Evolutionary conservation across 2,113 vertebrate genomes (phyloP).

Genomic region (Percopsis transmontana): DNA sequence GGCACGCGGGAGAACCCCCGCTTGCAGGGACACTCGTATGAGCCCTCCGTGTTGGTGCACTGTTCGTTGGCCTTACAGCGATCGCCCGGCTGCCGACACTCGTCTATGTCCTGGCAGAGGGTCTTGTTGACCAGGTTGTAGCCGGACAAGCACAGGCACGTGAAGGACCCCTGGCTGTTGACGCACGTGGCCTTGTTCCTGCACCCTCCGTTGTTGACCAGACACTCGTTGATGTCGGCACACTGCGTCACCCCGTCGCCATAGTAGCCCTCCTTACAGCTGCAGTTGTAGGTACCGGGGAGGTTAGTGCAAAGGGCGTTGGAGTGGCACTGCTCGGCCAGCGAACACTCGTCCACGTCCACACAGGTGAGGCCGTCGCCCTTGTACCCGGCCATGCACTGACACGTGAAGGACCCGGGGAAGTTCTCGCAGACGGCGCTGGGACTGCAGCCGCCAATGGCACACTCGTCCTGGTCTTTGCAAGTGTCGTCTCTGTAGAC

Average conservation of each 20-base stretch:
- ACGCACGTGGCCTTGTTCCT: conserved; percentile 70
- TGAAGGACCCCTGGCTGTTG: conserved; percentile 78
- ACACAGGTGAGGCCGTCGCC: conserved; percentile 76
- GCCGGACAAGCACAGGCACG: conserved; percentile 71
- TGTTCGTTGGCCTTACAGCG: conserved; percentile 73
- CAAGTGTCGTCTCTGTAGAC: conserved; percentile 67
- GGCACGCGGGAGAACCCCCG: conserved; percentile 69
- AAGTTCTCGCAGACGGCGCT: conserved; percentile 73
- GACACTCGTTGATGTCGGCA: conserved; percentile 79
- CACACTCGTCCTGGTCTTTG: conserved; percentile 77
- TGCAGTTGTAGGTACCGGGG: conserved; percentile 77
- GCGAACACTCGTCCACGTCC: conserved; percentile 77
- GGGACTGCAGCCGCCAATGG: conserved; percentile 62
- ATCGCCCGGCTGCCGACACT: conserved; percentile 61
- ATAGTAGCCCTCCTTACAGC: conserved; percentile 71
- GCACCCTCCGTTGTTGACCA: conserved; percentile 77
- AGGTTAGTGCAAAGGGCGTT: conserved; percentile 74
- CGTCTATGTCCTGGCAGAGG: conserved; percentile 78
- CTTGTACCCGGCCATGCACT: conserved; percentile 70
- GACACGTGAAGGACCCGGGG: conserved; percentile 76
- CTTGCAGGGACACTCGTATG: conserved; percentile 74
- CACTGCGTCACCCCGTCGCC: conserved; percentile 76
- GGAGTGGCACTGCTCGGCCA: conserved; percentile 66
- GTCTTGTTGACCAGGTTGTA: conserved; percentile 74
- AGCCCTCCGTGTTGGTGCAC: conserved; percentile 77